phyloP scores from a whole-genome alignment of 2,797 vertebrate genomes.

The Hemibagrus guttatus region DNA sequence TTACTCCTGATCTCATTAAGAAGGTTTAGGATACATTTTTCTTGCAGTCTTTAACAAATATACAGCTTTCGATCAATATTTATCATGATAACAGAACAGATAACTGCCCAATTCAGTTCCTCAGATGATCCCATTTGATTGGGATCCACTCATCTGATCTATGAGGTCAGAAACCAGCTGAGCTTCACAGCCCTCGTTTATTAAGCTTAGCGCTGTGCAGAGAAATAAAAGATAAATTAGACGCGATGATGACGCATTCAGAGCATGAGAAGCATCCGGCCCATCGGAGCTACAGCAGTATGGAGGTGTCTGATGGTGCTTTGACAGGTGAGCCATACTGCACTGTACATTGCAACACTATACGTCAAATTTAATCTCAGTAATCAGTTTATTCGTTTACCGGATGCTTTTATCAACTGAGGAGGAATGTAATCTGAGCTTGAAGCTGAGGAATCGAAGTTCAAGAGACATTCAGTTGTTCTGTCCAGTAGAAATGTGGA shows the following conservation, averaged over 20 bases:
- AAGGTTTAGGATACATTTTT: neutral
- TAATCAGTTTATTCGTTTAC: neutral
- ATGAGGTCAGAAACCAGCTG: neutral
- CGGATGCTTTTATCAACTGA: neutral
- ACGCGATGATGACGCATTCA: neutral
- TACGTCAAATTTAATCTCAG: neutral
- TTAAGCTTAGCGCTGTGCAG: neutral
- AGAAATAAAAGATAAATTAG: constrained; percentile 2
- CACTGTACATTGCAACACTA: neutral
- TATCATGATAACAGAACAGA: neutral
- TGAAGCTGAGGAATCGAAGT: neutral
- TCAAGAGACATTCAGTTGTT: neutral
- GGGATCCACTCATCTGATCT: neutral
- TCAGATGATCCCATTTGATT: neutral
- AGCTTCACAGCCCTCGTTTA: neutral
- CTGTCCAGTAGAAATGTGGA: neutral
- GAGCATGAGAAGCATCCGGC: neutral
- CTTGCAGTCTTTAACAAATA: neutral
- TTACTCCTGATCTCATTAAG: neutral
- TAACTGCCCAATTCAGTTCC: neutral
- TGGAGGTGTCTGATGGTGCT: neutral
- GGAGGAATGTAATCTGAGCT: neutral
- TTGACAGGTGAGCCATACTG: neutral
- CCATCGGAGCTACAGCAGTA: neutral
- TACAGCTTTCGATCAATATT: neutral